Conservation (phyloP, 1,140 invertebrate species). For the Atopsyche davidsoni region DNA sequence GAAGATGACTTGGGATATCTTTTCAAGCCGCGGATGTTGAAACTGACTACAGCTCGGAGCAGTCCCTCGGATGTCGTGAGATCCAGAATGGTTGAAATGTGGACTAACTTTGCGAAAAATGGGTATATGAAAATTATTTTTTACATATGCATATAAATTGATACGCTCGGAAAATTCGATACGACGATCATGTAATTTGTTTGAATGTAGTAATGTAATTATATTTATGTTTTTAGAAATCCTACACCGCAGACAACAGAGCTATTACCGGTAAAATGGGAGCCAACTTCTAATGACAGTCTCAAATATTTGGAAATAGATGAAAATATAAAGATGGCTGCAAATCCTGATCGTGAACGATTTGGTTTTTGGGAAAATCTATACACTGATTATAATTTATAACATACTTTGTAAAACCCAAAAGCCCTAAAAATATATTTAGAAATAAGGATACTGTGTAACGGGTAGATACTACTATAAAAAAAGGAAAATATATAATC, state of each 20-base stretch:
- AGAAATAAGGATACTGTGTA: no score
- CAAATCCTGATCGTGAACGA: conserved; percentile 39
- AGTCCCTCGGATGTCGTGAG: conserved; percentile 36
- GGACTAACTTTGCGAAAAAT: conserved; percentile 51
- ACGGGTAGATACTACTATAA: no score
- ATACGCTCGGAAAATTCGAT: neutral
- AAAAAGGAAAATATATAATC: no score
- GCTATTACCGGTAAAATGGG: conserved; percentile 42
- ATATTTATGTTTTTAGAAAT: conserved; percentile 38
- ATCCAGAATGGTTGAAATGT: conserved; percentile 43
- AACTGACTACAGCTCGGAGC: conserved; percentile 32
- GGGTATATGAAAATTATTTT: conserved; percentile 34
- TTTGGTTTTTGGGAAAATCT: conserved; percentile 46
- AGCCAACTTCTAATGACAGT: conserved; percentile 39
- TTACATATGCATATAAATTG: neutral
- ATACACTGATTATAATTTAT: conserved; percentile 39
- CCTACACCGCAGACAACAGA: conserved; percentile 43
- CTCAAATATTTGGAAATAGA: conserved; percentile 42
- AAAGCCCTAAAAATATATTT: no score
- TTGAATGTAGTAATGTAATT: neutral
- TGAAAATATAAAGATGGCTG: conserved; percentile 35
- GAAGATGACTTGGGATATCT: conserved; percentile 44
- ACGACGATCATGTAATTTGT: neutral
- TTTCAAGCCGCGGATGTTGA: conserved; percentile 36
- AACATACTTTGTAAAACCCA: no score